These are phyloP conservation scores for Catocala nupta DNA, from an alignment of 2,888 invertebrate species.

Conservation along the genomic window DNA sequence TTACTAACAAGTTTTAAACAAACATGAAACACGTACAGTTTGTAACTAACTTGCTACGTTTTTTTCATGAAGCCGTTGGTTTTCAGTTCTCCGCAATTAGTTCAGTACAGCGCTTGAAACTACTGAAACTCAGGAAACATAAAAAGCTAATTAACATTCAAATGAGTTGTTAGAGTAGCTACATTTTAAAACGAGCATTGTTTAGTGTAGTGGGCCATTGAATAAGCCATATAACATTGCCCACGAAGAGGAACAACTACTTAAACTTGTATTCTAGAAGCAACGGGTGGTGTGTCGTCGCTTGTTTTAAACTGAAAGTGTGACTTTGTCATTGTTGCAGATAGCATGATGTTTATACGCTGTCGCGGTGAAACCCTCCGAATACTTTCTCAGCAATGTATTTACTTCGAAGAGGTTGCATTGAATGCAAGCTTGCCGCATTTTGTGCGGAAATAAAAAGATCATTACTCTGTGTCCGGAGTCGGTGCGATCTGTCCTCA, in stretches of 20 bases:
- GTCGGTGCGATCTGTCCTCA: not conserved
- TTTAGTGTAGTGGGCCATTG: not conserved
- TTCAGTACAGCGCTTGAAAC: conserved; percentile 1
- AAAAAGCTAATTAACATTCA: conserved; percentile 5
- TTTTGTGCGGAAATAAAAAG: too few species aligned
- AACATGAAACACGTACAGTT: too few species aligned
- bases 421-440: too few species aligned
- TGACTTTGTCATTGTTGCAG: too few species aligned
- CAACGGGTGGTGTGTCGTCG: not conserved
- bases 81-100: conserved; percentile 3
- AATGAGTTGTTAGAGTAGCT: not conserved
- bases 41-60: too few species aligned
- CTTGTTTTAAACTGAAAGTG: not conserved
- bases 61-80: conserved; percentile 1
- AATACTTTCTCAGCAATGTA: too few species aligned
- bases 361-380: too few species aligned
- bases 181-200: too few species aligned
- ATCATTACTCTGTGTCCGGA: too few species aligned
- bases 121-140: not conserved
- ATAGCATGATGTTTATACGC: too few species aligned
- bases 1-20: too few species aligned
- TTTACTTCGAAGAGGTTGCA: too few species aligned
- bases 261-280: not conserved
- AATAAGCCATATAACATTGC: not conserved
- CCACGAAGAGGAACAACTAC: not conserved